Percentiles rank a stretch among this genome's conserved stretches.
Conservation (phyloP, 2,888 invertebrate genomes). For the Tuberolachnus salignus region DNA sequence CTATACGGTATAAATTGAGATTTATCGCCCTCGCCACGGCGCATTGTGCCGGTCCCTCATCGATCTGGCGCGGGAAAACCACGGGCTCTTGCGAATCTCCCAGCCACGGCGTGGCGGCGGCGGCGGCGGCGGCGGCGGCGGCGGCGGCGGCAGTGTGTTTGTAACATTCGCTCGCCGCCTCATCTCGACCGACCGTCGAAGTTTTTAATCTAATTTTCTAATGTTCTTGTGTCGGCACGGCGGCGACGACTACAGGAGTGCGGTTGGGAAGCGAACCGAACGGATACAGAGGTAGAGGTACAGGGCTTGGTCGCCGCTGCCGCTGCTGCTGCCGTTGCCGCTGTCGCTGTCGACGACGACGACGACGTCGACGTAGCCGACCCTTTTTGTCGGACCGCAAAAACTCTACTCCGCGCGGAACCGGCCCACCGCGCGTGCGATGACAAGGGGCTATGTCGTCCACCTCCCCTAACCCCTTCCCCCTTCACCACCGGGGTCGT, state of each 20-base stretch:
- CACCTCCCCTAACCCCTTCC: too few relatives aligned
- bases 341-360: too few relatives aligned
- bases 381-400: slow-evolving; percentile 52
- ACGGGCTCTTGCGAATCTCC: too few relatives aligned
- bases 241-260: background rate
- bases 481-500: too few relatives aligned
- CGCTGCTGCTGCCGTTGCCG: background rate
- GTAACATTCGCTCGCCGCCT: background rate
- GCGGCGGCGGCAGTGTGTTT: too few relatives aligned
- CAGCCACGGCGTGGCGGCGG: background rate
- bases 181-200: slow-evolving; percentile 8
- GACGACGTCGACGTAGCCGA: background rate
- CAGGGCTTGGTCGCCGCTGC: background rate
- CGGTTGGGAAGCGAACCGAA: too few relatives aligned
- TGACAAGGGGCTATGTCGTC: slow-evolving; percentile 1
- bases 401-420: slow-evolving; percentile 30
- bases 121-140: too few relatives aligned
- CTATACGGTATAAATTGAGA: slow-evolving; percentile 20
- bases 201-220: slow-evolving; percentile 51
- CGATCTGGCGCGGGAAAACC: background rate
- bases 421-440: slow-evolving; percentile 9
- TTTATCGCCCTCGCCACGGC: slow-evolving; percentile 5
- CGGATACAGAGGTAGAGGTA: background rate
- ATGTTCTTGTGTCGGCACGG: slow-evolving; percentile 3
- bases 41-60: background rate